Evolutionary conservation across 2,888 invertebrate species (phyloP), one percentile per base, ranked within the genome.

Genomic region (Microplitis deprimator): DNA sequence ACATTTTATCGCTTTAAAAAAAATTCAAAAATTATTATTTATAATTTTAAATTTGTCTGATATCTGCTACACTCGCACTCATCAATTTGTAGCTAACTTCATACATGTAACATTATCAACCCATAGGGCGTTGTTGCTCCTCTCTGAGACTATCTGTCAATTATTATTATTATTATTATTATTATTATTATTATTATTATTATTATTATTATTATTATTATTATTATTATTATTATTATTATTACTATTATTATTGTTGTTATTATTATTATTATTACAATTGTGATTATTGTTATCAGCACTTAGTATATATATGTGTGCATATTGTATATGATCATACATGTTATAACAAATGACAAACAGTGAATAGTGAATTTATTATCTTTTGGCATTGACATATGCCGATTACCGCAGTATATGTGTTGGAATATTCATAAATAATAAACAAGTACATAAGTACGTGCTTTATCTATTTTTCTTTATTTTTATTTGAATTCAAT

Each of bases 401-500:
- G 62, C 62, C 62, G 62, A 62, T 13, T 5, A 50, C 10, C 16
- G 17, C n/a, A 62, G 59, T 50, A 50, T 13, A 50, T 50, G 50
- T 50, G 13, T 13, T 50, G 8, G 50, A 50, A 1, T 62, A 17
- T 16, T 62, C 3, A 17, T 62, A 16, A 62, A 62, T 17, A n/a
- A 62, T 62, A 8, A 17, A 62, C 62, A 6, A 62, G 62, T 62
- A 16, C 16, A 62, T 62, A 62, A 62, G 20, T 20, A 62, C 17
- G 6, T 16, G 62, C 3, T 62, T 13, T 50, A 50, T 62, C 62
- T 62, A 62, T 16, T 62, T 62, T 20, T 62, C n/a, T 62, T 62
- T 17, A 62, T 20, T 17, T 62, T 62, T 62, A 62, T 62, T 62
- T 62, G 3, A 62, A 62, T 62, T 50, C 50, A 13, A 50, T 50